Evolutionary conservation across 1,140 invertebrate species (phyloP).

Genomic region (Elysia chlorotica): DNA sequence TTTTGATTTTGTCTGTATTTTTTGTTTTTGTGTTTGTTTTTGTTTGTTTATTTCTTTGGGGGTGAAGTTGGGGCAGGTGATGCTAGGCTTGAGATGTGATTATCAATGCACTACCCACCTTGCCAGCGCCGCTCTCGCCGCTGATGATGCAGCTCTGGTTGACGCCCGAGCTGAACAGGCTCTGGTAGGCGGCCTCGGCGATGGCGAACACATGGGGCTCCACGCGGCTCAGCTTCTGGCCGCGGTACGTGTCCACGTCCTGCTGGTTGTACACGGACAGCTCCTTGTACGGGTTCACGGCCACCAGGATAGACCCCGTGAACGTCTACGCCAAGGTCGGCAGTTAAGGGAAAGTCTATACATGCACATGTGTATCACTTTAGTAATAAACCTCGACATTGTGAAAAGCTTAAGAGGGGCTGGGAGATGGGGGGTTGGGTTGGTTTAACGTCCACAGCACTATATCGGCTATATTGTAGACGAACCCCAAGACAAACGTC

Average conservation of each 20-base stretch:
- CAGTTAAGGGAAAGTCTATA: too few species aligned
- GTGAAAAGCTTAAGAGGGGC: too few species aligned
- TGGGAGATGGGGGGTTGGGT: too few species aligned
- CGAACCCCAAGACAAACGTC: too few species aligned
- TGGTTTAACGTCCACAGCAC: too few species aligned
- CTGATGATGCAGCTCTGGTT: slow-evolving; percentile 75
- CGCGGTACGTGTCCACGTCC: slow-evolving; percentile 76
- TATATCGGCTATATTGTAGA: too few species aligned
- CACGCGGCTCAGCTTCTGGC: slow-evolving; percentile 96
- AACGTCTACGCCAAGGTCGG: slow-evolving; percentile 77
- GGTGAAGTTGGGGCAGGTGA: too few species aligned
- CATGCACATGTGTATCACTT: too few species aligned
- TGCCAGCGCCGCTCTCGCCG: slow-evolving; percentile 98
- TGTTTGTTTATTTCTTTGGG: too few species aligned
- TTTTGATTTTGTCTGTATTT: too few species aligned
- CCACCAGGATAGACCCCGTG: slow-evolving; percentile 95
- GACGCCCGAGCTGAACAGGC: slow-evolving; percentile 90
- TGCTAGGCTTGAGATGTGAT: neutral
- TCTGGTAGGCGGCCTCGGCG: slow-evolving; percentile 94
- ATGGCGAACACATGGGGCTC: slow-evolving; percentile 99
- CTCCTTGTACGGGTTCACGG: slow-evolving; percentile 95
- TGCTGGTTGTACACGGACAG: slow-evolving; percentile 73
- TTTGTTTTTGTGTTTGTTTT: too few species aligned
- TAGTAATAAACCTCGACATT: too few species aligned
- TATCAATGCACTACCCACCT: slow-evolving; percentile 77